phyloP scores from a whole-genome alignment of 2,888 invertebrate genomes.

The Rhaphigaster nebulosa region DNA sequence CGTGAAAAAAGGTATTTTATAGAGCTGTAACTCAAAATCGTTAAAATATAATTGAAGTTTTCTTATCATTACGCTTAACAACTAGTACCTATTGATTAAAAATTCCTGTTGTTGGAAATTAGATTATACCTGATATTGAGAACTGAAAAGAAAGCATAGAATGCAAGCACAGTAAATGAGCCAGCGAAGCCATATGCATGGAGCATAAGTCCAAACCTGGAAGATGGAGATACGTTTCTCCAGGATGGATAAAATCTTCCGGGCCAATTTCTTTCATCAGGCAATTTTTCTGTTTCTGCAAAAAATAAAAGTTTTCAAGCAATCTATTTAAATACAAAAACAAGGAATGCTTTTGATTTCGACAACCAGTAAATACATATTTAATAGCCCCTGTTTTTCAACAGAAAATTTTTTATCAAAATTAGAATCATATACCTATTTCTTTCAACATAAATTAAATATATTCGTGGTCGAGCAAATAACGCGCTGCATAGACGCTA shows the following conservation, averaged over 20 bases:
- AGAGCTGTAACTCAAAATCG: background rate
- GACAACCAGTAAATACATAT: too few relatives aligned
- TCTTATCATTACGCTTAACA: background rate
- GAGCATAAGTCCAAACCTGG: constrained; percentile 72
- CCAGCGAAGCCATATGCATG: constrained; percentile 74
- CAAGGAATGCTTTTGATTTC: too few relatives aligned
- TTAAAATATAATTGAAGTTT: background rate
- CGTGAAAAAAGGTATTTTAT: background rate
- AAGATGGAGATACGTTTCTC: constrained; percentile 66
- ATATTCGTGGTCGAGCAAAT: too few relatives aligned
- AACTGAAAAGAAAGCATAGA: constrained; percentile 73
- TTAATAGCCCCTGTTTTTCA: too few relatives aligned
- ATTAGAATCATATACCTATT: too few relatives aligned
- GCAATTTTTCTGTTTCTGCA: constrained; percentile 43
- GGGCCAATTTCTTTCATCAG: constrained; percentile 50
- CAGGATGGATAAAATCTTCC: constrained; percentile 62
- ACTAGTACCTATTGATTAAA: background rate
- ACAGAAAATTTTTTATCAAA: too few relatives aligned
- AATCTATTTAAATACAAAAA: too few relatives aligned
- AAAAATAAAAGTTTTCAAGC: background rate
- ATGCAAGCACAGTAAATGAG: constrained; percentile 73
- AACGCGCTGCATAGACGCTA: too few relatives aligned
- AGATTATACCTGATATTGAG: constrained; percentile 71
- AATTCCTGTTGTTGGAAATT: background rate
- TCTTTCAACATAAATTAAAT: too few relatives aligned